Base-by-base conservation (phyloP, 2,113 vertebrate species). In the Channa maculata region DNA sequence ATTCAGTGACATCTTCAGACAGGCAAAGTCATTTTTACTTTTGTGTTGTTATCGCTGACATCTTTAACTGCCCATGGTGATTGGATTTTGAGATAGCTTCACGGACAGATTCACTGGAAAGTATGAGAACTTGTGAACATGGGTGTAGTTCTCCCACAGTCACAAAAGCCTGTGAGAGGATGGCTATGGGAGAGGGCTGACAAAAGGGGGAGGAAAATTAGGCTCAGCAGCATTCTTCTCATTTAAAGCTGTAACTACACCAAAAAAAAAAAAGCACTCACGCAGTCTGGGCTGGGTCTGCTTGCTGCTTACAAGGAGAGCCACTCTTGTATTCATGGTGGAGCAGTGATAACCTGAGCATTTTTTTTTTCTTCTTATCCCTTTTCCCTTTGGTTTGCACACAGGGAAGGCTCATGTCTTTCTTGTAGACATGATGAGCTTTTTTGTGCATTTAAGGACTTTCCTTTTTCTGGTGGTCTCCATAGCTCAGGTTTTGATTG, bases 161-260 rank as follows among this genome's bases (percentile, higher is more conserved):
- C 78, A 85, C 86, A 87, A 65, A 76, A 80, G 91, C 87, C 87
- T 91, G 86, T 81, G 88, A 93, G 89, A 89, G 88, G 89, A 93
- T 92, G 92, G 90, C 87, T 91, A 86, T 89, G 89, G 87, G 85
- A 91, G 88, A 93, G 87, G 90, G 86, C 90, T 91, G 88, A 94
- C 87, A 93, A 93, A 93, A 93, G 91, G 93, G 92, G 93, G 92
- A 92, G 93, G 94, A 91, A 93, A 93, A 91, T 92, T 90, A 91
- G 93, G 92, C 91, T 91, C 77, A 86, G 90, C 93, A 94, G 91
- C 93, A 94, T 94, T 94, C 92, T 93, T 95, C 92, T 93, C 91
- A 88, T 90, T 94, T 91, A 88, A 94, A 92, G 92, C 93, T 92
- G 91, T 94, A 89, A 93, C 90, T 91, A 93, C 89, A 88, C 80